Percentiles rank a stretch among this genome's conserved stretches.
phyloP scores from a whole-genome alignment of 2,888 invertebrate species.

The Pseudoips prasinana region DNA sequence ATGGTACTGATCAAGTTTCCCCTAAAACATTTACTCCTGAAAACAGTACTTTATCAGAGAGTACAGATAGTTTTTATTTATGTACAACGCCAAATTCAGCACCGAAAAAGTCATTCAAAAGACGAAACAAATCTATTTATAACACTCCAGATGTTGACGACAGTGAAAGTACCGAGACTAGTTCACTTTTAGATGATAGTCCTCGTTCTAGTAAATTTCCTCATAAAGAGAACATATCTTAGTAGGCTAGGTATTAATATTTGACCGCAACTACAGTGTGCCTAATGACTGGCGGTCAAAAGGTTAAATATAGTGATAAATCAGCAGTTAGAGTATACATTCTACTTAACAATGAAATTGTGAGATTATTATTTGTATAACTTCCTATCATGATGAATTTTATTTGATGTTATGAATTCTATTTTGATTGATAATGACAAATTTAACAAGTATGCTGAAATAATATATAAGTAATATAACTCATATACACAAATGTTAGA shows the following conservation, averaged over 20 bases:
- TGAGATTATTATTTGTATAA: too few species aligned
- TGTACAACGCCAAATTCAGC: slow-evolving; percentile 51
- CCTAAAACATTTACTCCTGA: slow-evolving; percentile 35
- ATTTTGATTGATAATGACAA: too few species aligned
- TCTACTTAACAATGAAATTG: too few species aligned
- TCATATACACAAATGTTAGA: too few species aligned
- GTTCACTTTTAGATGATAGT: slow-evolving; percentile 40
- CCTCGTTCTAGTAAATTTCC: slow-evolving; percentile 50
- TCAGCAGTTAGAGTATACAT: too few species aligned
- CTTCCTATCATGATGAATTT: too few species aligned
- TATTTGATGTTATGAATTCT: background rate
- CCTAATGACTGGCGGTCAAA: background rate
- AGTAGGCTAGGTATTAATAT: slow-evolving; percentile 4
- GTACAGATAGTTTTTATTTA: slow-evolving; percentile 41
- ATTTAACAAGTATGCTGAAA: too few species aligned
- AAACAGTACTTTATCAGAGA: slow-evolving; percentile 41
- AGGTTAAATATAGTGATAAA: too few species aligned
- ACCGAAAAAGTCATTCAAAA: slow-evolving; percentile 65
- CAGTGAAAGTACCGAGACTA: slow-evolving; percentile 42
- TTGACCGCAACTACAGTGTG: background rate
- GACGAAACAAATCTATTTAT: slow-evolving; percentile 70
- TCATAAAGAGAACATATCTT: slow-evolving; percentile 19
- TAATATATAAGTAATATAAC: background rate
- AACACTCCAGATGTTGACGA: slow-evolving; percentile 53
- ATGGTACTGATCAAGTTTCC: slow-evolving; percentile 38